Evolutionary conservation across 2,113 vertebrate genomes (phyloP).

Genomic region (Chaetodon auriga): DNA sequence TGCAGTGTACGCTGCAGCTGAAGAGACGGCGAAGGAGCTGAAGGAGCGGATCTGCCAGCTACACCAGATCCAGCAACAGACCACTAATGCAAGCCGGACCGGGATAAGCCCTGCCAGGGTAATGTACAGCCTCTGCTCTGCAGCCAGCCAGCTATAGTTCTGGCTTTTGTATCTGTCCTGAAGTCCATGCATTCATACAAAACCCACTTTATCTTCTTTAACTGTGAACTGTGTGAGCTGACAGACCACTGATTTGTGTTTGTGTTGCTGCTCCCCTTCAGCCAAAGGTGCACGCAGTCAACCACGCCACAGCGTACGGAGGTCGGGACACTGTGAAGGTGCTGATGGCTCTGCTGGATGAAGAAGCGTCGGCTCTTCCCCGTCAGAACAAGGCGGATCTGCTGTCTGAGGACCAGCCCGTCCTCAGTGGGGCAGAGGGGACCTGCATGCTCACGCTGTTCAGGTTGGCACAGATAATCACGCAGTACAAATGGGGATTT

Average conservation of each 20-base stretch:
- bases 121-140: constrained; percentile 68
- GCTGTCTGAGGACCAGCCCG: constrained; percentile 84
- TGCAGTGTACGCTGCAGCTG: constrained; percentile 83
- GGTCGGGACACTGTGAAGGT: constrained; percentile 92
- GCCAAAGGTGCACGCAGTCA: constrained; percentile 91
- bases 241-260: constrained; percentile 4
- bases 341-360: constrained; percentile 89
- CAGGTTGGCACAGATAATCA: constrained; percentile 75
- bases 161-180: constrained; percentile 32
- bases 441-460: constrained; percentile 86
- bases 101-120: constrained; percentile 94
- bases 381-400: constrained; percentile 90
- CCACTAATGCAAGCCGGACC: constrained; percentile 60
- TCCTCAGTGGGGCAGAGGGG: constrained; percentile 68
- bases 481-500: not conserved
- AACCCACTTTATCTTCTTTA: constrained; percentile 19
- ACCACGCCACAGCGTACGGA: constrained; percentile 91
- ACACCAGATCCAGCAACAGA: constrained; percentile 80
- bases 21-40: constrained; percentile 87
- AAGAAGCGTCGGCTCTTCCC: constrained; percentile 87
- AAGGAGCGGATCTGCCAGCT: constrained; percentile 90
- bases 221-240: not conserved
- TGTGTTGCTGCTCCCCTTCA: constrained; percentile 69
- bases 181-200: constrained; percentile 28
- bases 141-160: not conserved